Base-by-base conservation (phyloP, 2,888 invertebrate genomes). In the Melikaiella ostensackeni region DNA sequence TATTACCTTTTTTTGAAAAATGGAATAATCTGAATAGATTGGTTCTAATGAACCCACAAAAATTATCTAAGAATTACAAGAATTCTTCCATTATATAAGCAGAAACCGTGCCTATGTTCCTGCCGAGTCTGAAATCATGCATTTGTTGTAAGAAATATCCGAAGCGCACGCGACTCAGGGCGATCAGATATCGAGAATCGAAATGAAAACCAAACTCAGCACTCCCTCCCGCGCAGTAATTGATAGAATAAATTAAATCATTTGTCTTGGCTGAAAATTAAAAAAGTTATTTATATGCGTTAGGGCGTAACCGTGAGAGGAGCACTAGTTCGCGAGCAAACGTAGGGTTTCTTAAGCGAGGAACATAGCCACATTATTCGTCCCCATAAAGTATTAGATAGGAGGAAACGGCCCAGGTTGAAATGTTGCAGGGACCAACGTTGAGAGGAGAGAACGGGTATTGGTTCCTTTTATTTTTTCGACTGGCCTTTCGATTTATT, bases 171-270 rank as follows among this genome's bases (percentile, higher is more conserved):
- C n/a, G n/a, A n/a, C n/a, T n/a, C 33, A 11, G 11, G 4, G 21
- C 61, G 82, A 84, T 84, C 86, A 81, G 84, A 86, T 82, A 87
- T 86, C 85, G 84, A 78, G 83, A 86, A 84, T 87, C 84, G 85
- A 83, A 87, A 89, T 89, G 87, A 87, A 88, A 88, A 86, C 80
- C 88, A 89, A 89, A 89, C 88, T 88, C 79, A 84, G 77, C 81
- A 82, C 75, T 27, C 79, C 77, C 79, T 78, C 81, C 75, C 24
- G 30, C 74, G 74, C 80, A 83, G 87, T 90, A 90, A 90, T 90
- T 90, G 87, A 89, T 87, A 85, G 84, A 89, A 89, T 88, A 89
- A 90, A 90, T 89, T 90, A 87, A 89, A 90, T 89, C 88, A 89
- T 89, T 90, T 87, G 88, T 89, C 89, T 89, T 87, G 86, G 79